Base-by-base conservation (phyloP, 2,113 vertebrate genomes). In the Lates calcarifer region DNA sequence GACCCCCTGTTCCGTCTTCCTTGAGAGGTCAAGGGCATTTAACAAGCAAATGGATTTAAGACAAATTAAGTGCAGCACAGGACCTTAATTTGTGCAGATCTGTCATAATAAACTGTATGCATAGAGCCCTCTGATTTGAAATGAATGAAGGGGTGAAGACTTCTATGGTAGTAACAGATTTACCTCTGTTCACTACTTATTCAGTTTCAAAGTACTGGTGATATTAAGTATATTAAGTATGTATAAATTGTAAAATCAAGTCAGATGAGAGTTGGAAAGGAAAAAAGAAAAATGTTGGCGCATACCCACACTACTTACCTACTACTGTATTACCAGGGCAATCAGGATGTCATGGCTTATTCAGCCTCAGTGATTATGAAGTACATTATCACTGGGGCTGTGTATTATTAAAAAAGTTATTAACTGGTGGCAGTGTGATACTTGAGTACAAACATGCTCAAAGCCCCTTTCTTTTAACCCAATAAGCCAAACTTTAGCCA, bases 1-100 rank as follows among this genome's bases (percentile, higher is more conserved):
- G 47, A 67, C 60, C 39, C 72, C 53, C 5, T 51, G 11, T 6
- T 22, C 41, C 20, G 9, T 79, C n/a, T 83, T 75, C 18, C 63
- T 29, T 33, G 29, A 70, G 51, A 70, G 43, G 51, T 87, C 66
- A 84, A 84, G 37, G 71, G 39, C 43, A 74, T 73, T 3, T 67
- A 56, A 74, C 33, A 70, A 66, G 29, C n/a, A 71, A 18, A 66
- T 6, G 5, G 10, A 49, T 74, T 77, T 57, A 45, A 55, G 8
- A 69, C 60, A 55, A 71, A 56, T 73, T 14, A 73, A 66, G 33
- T 56, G 51, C 15, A 18, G 18, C 22, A 45, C 56, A 47, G 7
- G 53, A 28, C 6, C 39, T 28, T 14, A 67, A 18, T 58, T 61
- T 70, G 63, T 79, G 26, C 39, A 56, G 15, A 28, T 61, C 13